Percentiles rank a stretch among this genome's conserved stretches.
Evolutionary conservation across 2,113 vertebrate species (phyloP).

Genomic region (Telmatochromis brachygnathus): DNA sequence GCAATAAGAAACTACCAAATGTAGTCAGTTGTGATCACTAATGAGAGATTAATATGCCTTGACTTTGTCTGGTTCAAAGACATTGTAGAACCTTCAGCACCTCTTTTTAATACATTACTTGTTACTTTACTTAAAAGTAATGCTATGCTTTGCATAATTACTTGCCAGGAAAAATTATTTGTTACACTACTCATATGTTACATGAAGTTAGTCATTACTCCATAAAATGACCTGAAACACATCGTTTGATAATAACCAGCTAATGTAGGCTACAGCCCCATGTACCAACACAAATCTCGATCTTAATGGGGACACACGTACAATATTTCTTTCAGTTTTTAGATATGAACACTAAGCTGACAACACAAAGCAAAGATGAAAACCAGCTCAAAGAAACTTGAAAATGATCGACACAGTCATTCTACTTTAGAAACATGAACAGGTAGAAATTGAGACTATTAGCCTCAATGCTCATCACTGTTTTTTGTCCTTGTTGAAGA

Average conservation of each 20-base stretch:
- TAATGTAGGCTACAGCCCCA: background rate
- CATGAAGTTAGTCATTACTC: background rate
- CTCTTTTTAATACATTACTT: background rate
- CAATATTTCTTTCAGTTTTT: background rate
- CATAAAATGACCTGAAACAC: background rate
- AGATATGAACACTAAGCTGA: background rate
- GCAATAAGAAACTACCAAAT: background rate
- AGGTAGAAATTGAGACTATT: background rate
- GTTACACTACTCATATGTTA: background rate
- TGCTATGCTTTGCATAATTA: background rate
- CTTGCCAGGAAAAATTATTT: background rate
- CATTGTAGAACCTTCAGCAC: background rate
- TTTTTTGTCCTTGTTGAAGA: background rate
- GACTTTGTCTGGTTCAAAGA: background rate
- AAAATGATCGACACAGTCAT: background rate
- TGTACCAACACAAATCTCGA: background rate
- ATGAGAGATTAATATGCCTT: background rate
- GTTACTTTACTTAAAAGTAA: background rate
- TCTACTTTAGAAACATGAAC: background rate
- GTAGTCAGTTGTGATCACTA: background rate
- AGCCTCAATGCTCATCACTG: background rate
- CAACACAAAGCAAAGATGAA: background rate
- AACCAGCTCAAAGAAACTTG: background rate
- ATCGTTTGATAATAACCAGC: background rate
- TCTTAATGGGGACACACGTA: background rate